A percentile compares a stretch with the other conserved stretches of the same genome.
phyloP scores from a whole-genome alignment of 2,113 vertebrate genomes.

The Thamnaconus septentrionalis region DNA sequence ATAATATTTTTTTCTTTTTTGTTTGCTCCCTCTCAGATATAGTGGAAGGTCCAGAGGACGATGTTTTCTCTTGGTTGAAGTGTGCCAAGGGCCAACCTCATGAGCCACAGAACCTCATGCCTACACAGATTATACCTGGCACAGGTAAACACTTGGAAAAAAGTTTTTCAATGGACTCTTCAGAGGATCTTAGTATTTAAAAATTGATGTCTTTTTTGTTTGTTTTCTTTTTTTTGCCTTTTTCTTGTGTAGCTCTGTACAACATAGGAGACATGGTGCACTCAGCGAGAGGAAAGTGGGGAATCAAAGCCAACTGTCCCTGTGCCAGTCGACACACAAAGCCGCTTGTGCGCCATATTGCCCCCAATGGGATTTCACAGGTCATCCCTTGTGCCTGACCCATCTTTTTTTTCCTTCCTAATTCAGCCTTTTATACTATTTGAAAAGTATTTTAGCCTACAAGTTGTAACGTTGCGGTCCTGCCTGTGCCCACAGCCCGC shows the following conservation, averaged over 20 bases:
- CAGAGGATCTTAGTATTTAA: neutral
- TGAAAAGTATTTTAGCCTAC: no score
- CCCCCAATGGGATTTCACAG: slow-evolving; percentile 96
- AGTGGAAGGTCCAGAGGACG: slow-evolving; percentile 91
- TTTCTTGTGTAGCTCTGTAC: slow-evolving; percentile 85
- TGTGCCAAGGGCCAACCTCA: slow-evolving; percentile 98
- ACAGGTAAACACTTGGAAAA: slow-evolving; percentile 80
- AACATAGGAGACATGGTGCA: slow-evolving; percentile 99
- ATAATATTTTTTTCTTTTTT: neutral
- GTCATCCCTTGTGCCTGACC: slow-evolving; percentile 62
- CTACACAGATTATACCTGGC: slow-evolving; percentile 98
- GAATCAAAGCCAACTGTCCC: slow-evolving; percentile 98
- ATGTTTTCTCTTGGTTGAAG: slow-evolving; percentile 97
- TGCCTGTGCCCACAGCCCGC: slow-evolving; percentile 51
- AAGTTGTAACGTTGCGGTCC: neutral
- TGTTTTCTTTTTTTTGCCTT: neutral
- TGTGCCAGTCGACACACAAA: slow-evolving; percentile 93
- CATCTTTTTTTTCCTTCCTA: no score
- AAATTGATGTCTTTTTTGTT: neutral
- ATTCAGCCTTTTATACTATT: no score
- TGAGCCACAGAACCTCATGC: slow-evolving; percentile 98
- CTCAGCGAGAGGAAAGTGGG: slow-evolving; percentile 96
- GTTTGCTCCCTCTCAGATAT: slow-evolving; percentile 74
- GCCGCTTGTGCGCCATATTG: slow-evolving; percentile 86
- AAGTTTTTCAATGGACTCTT: neutral